Percentiles rank a stretch among this genome's conserved stretches.
Evolutionary conservation across 2,113 vertebrate species (phyloP).

Genomic region (mouse (Mus musculus)): GRCm39 chr4:126183501-126184000

Average conservation of each 20-base stretch:
- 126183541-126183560: not conserved
- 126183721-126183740: not conserved
- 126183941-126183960: not conserved
- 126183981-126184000: not conserved
- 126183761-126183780: not conserved
- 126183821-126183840: not conserved
- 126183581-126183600: not conserved
- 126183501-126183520: conserved; percentile 28
- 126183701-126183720: conserved; percentile 38
- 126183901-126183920: conserved; percentile 1
- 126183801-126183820: not conserved
- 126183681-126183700: not conserved
- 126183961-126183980: not conserved
- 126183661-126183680: not conserved
- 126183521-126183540: not conserved
- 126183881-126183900: not conserved
- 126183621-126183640: not conserved
- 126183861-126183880: not conserved
- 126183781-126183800: not conserved
- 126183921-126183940: not conserved
- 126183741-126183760: not conserved
- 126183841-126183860: not conserved
- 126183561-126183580: not conserved
- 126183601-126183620: not conserved
- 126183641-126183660: not conserved